A percentile compares a stretch with the other conserved stretches of the same genome.
phyloP scores from a whole-genome alignment of 2,888 invertebrate species.

The Drosophila fulvimacula region DNA sequence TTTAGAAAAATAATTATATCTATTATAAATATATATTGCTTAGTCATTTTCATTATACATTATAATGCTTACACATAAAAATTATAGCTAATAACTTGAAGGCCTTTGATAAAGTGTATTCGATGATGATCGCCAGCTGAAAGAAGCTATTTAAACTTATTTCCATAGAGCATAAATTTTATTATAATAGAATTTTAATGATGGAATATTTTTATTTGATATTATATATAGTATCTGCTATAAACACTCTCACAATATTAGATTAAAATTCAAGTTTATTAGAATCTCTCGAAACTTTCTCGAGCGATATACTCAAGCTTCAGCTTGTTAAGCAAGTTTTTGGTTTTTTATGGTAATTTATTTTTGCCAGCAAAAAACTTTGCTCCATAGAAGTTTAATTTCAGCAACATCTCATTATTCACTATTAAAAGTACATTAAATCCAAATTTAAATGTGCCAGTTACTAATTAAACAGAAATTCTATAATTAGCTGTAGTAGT shows the following conservation, averaged over 20 bases:
- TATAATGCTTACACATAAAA: background rate
- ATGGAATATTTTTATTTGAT: no score
- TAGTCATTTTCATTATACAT: background rate
- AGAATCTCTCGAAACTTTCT: no score
- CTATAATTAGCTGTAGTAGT: background rate
- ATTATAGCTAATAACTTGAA: slow-evolving; percentile 2
- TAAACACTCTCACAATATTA: no score
- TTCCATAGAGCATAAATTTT: no score
- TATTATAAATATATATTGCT: background rate
- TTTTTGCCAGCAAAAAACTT: no score
- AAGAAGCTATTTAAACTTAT: background rate
- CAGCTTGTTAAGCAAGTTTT: background rate
- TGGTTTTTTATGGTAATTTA: background rate
- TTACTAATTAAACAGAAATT: background rate
- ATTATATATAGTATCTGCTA: no score
- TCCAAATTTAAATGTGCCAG: background rate
- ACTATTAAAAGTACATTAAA: background rate
- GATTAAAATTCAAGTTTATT: no score
- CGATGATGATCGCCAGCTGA: background rate
- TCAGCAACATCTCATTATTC: background rate
- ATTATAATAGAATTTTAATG: no score
- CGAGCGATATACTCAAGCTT: no score
- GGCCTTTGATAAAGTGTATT: background rate
- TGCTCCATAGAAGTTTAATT: no score
- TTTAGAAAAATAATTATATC: background rate